Percentiles rank a stretch among this genome's conserved stretches.
Conservation (phyloP, 2,113 vertebrate genomes). For the Chrysemys picta region DNA sequence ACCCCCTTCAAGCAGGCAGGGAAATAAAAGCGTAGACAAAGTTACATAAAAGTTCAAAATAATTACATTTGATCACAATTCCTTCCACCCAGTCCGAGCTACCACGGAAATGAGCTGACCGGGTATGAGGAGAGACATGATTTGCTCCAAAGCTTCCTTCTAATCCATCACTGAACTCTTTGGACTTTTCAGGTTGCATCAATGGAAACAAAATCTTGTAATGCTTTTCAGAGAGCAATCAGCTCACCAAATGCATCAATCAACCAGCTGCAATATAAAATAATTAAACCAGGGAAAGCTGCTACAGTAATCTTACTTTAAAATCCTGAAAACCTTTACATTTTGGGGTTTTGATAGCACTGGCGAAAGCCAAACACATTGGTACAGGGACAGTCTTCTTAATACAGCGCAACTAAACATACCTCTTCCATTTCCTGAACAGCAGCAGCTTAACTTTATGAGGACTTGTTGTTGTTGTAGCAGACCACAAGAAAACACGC, state of each 20-base stretch:
- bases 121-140: slow-evolving; percentile 68
- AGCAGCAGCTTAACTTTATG: slow-evolving; percentile 63
- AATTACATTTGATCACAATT: slow-evolving; percentile 81
- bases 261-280: slow-evolving; percentile 76
- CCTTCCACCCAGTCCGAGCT: slow-evolving; percentile 81
- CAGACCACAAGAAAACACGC: slow-evolving; percentile 45
- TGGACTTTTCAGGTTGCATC: slow-evolving; percentile 77
- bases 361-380: slow-evolving; percentile 31
- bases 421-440: slow-evolving; percentile 50
- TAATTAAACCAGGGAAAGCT: slow-evolving; percentile 69
- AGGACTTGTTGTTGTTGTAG: slow-evolving; percentile 48
- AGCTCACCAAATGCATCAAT: slow-evolving; percentile 74
- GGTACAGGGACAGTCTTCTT: slow-evolving; percentile 40
- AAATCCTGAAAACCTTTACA: slow-evolving; percentile 70
- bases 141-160: slow-evolving; percentile 77
- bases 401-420: slow-evolving; percentile 21
- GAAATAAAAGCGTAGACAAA: slow-evolving; percentile 47
- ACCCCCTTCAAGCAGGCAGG: slow-evolving; percentile 33
- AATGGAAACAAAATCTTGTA: slow-evolving; percentile 79
- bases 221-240: slow-evolving; percentile 81
- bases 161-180: slow-evolving; percentile 76
- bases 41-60: slow-evolving; percentile 55
- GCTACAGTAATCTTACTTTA: slow-evolving; percentile 59
- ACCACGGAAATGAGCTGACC: slow-evolving; percentile 73
- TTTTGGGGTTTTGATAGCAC: slow-evolving; percentile 58